phyloP scores from a whole-genome alignment of 2,113 vertebrate genomes.

The Gorsachius goisagi region DNA sequence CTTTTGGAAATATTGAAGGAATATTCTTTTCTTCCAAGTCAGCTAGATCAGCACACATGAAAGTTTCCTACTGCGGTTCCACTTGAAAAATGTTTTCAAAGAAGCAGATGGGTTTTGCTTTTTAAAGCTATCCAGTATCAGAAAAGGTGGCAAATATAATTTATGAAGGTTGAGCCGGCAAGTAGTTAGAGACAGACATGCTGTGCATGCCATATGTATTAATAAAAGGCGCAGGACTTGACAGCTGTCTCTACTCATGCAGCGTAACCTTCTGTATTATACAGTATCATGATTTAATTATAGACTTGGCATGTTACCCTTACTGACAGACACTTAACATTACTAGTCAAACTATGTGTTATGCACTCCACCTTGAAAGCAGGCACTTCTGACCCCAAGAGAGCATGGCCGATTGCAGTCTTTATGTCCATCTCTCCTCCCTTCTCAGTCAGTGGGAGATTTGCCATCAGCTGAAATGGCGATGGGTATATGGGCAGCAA shows the following conservation, averaged over 20 bases:
- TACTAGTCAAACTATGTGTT: conserved; percentile 44
- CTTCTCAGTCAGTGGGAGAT: background rate
- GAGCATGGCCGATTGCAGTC: background rate
- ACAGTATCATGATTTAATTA: conserved; percentile 70
- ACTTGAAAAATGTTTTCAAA: conserved; percentile 14
- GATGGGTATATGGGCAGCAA: background rate
- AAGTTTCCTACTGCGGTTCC: background rate
- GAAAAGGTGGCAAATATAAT: conserved; percentile 19
- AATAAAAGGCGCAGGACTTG: conserved; percentile 64
- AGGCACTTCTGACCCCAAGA: conserved; percentile 45
- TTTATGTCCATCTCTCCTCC: background rate
- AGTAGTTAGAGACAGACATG: conserved; percentile 50
- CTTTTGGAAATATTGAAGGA: background rate
- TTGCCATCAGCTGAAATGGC: background rate
- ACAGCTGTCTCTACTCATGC: conserved; percentile 57
- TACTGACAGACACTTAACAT: conserved; percentile 64
- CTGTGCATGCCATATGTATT: conserved; percentile 53
- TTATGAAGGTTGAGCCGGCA: conserved; percentile 47
- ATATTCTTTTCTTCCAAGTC: background rate
- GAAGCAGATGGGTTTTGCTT: background rate
- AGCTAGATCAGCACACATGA: background rate
- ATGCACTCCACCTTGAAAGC: conserved; percentile 57
- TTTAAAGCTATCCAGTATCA: conserved; percentile 8
- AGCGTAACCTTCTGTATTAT: conserved; percentile 65
- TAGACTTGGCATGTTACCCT: conserved; percentile 58